These are phyloP conservation scores for Brevipalpus yothersi DNA, from an alignment of 1,140 invertebrate genomes.

Conservation along the genomic window DNA sequence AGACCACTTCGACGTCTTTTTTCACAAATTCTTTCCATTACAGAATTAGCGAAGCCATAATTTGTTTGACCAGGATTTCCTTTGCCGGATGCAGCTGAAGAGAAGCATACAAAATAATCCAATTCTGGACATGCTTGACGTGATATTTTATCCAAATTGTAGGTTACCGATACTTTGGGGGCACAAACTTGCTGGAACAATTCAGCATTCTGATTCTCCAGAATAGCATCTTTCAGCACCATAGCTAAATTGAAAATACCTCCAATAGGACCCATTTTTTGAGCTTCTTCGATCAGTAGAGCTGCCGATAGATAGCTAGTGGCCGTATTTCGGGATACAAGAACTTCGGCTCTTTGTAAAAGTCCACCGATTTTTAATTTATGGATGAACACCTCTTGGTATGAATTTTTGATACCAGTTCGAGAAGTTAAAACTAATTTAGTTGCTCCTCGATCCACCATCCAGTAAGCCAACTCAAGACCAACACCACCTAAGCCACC, in stretches of 20 bases:
- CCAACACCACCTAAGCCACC: slow-evolving; percentile 85
- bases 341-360: slow-evolving; percentile 29
- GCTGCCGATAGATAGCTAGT: slow-evolving; percentile 35
- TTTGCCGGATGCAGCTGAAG: slow-evolving; percentile 72
- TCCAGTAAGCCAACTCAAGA: slow-evolving; percentile 68
- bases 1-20: slow-evolving; percentile 43
- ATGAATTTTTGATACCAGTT: slow-evolving; percentile 58
- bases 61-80: slow-evolving; percentile 86
- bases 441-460: slow-evolving; percentile 54
- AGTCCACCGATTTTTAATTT: slow-evolving; percentile 35
- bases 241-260: slow-evolving; percentile 84
- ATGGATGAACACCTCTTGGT: slow-evolving; percentile 31
- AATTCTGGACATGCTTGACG: slow-evolving; percentile 44
- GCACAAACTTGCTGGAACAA: slow-evolving; percentile 42
- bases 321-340: slow-evolving; percentile 39
- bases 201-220: slow-evolving; percentile 59
- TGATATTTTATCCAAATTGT: slow-evolving; percentile 43
- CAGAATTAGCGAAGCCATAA: slow-evolving; percentile 83
- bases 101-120: slow-evolving; percentile 81
- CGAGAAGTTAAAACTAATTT: slow-evolving; percentile 63
- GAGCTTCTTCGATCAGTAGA: slow-evolving; percentile 38
- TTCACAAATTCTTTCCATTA: slow-evolving; percentile 83
- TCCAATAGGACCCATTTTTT: slow-evolving; percentile 43
- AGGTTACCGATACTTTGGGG: slow-evolving; percentile 36
- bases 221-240: slow-evolving; percentile 51